A percentile compares a stretch with the other conserved stretches of the same genome.
Evolutionary conservation across 2,888 invertebrate genomes (phyloP).

Genomic region (Odontocerum albicorne): DNA sequence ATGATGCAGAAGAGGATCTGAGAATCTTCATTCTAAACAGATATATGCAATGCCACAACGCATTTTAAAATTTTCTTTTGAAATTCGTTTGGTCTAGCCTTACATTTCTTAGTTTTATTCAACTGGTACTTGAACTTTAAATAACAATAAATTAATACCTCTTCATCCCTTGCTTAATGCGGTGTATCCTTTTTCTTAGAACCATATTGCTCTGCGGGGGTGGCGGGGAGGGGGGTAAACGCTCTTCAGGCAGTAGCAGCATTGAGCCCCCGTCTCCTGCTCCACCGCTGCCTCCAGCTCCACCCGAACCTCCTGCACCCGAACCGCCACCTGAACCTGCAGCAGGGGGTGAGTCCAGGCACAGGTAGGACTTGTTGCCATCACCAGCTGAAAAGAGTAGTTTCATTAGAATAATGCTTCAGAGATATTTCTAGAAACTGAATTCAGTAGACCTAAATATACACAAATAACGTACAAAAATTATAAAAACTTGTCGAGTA

Average conservation of each 20-base stretch:
- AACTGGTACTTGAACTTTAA: too few species aligned
- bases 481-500: too few species aligned
- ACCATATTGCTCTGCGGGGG: conserved; percentile 86
- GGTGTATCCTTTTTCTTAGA: conserved; percentile 80
- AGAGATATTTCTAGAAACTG: background rate
- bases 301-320: conserved; percentile 50
- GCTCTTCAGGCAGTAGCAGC: conserved; percentile 52
- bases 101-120: too few species aligned
- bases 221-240: conserved; percentile 58
- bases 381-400: conserved; percentile 57
- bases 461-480: too few species aligned
- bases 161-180: conserved; percentile 89
- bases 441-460: too few species aligned
- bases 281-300: conserved; percentile 47
- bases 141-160: conserved; percentile 55
- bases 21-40: too few species aligned
- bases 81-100: too few species aligned
- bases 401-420: background rate
- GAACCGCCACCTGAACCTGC: conserved; percentile 51
- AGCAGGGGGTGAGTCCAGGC: conserved; percentile 61
- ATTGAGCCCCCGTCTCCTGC: conserved; percentile 51
- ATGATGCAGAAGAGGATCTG: too few species aligned
- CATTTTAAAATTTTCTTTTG: too few species aligned
- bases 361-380: conserved; percentile 59
- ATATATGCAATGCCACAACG: too few species aligned